phyloP scores from a whole-genome alignment of 2,797 vertebrate species.

The Ctenosaura bakeri region DNA sequence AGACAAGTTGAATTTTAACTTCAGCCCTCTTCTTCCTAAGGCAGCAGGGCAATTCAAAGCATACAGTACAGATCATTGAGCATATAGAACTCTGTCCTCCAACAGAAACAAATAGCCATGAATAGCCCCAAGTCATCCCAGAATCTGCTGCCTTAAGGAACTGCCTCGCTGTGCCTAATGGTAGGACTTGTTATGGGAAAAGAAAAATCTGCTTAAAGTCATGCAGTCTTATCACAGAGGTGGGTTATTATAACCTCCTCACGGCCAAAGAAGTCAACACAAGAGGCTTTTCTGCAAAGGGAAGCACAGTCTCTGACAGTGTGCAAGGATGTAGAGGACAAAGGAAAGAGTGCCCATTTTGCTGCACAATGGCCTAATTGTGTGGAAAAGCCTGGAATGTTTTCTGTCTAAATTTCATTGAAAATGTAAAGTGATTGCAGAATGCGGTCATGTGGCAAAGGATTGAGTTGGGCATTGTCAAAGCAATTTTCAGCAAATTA shows the following conservation, averaged over 20 bases:
- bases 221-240: no score
- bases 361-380: constrained; percentile 1
- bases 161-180: not conserved
- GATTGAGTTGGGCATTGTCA: not conserved
- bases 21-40: no score
- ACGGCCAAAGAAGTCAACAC: not conserved
- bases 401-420: constrained; percentile 22
- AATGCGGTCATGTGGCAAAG: not conserved
- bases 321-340: not conserved
- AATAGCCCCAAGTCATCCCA: not conserved
- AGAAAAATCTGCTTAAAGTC: no score
- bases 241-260: not conserved
- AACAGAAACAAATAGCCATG: not conserved
- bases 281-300: not conserved
- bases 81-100: no score
- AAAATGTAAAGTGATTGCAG: constrained; percentile 23
- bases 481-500: constrained; percentile 31
- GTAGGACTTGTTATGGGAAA: no score
- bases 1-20: no score
- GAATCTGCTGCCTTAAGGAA: not conserved
- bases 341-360: not conserved
- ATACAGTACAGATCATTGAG: no score
- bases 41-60: no score
- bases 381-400: not conserved
- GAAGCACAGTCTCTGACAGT: not conserved